Conservation (phyloP, 2,888 invertebrate species). For the Metopia argyrocephala region DNA sequence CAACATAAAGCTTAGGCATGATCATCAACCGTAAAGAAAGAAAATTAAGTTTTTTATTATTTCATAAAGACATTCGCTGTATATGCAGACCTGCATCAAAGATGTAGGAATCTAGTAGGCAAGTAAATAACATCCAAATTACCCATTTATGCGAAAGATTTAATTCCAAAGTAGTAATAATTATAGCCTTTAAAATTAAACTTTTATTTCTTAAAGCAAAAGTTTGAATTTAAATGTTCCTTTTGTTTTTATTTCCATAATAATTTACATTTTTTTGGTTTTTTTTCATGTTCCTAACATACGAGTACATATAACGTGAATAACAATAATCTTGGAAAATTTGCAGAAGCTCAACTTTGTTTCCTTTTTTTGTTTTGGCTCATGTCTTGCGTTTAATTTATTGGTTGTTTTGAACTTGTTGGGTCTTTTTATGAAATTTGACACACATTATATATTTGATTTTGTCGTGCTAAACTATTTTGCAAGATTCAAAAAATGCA, state of each 20-base stretch:
- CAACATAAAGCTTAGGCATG: too few species aligned
- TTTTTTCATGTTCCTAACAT: not conserved
- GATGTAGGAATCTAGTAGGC: too few species aligned
- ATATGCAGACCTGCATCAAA: too few species aligned
- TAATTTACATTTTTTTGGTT: slow-evolving; percentile 48
- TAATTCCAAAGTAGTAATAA: too few species aligned
- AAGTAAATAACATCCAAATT: too few species aligned
- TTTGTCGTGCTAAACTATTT: slow-evolving; percentile 47
- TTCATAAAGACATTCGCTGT: too few species aligned
- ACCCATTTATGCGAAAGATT: too few species aligned
- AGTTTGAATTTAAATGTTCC: slow-evolving; percentile 10
- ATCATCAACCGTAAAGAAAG: too few species aligned
- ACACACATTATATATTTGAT: slow-evolving; percentile 47
- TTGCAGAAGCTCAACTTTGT: slow-evolving; percentile 15
- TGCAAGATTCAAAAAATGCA: slow-evolving; percentile 30
- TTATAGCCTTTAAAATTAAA: too few species aligned
- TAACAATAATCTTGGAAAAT: not conserved
- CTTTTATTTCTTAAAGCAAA: too few species aligned
- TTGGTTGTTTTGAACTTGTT: slow-evolving; percentile 56
- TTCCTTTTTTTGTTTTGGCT: slow-evolving; percentile 9
- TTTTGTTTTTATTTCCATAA: slow-evolving; percentile 1
- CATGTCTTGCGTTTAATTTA: slow-evolving; percentile 50
- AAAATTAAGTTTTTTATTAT: too few species aligned
- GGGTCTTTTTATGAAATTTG: slow-evolving; percentile 55
- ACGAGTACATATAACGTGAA: not conserved